Base-by-base conservation (phyloP, 2,888 invertebrate genomes). In the Exocentrus adspersus region DNA sequence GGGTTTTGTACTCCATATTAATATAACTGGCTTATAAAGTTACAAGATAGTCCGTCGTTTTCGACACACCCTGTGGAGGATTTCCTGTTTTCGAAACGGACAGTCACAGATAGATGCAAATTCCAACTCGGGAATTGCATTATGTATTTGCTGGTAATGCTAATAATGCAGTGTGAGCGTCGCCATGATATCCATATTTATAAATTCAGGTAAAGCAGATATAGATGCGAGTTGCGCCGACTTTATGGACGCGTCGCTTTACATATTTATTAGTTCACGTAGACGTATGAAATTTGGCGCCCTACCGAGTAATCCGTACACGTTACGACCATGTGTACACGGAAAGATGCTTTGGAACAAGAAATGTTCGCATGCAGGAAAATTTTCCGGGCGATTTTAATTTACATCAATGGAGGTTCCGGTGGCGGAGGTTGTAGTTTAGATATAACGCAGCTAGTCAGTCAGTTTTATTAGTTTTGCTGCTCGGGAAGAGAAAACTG, bases 391-490 rank as follows among this genome's bases (percentile, higher is more conserved):
- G 7, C n/a, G 19, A 14, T 43, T 43, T 19, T 48, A 20, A 7
- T 53, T 42, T 42, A 14, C 24, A 42, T 41, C 14, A n/a, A 24
- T 53, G 20, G 19, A 12, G 24, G 41, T 21, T 24, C 51, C 30
- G 43, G 16, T 30, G 43, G 51, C 24, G 51, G 59, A n/a, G n/a
- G 46, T 48, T 42, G 43, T 54, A 56, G 24, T 56, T 43, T 59
- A 41, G 32, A 59, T 59, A 41, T 59, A 54, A 61, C 56, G 24
- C 21, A 24, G 48, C 53, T 30, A 46, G 51, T 37, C 28, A 45
- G 46, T 56, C 46, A 42, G 46, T 62, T 62, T 62, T 62, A 62
- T 62, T 62, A 62, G 62, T 62, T 62, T 56, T 56, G 54, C 56
- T 37, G 48, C 48, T 46, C 37, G 20, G 37, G 48, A 30, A 46